These are phyloP conservation scores for Crocuta crocuta DNA, from an alignment of 2,113 vertebrate species.

Conservation along the genomic window DNA sequence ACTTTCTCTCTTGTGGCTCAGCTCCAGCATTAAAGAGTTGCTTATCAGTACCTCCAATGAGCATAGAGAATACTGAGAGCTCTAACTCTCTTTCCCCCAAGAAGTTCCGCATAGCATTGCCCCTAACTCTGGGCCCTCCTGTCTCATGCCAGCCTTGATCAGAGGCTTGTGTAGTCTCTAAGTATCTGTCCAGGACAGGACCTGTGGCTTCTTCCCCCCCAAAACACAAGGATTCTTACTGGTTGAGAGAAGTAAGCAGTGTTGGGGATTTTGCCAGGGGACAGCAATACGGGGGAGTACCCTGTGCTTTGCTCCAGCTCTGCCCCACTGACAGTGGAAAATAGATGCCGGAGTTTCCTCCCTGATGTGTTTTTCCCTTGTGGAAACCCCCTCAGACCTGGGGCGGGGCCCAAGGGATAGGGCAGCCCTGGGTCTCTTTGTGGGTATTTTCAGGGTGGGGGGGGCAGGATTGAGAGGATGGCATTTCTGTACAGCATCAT, in stretches of 20 bases:
- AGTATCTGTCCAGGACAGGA: background rate
- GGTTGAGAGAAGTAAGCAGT: slow-evolving; percentile 8
- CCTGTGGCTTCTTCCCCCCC: background rate
- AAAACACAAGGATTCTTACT: slow-evolving; percentile 6
- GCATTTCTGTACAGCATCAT: slow-evolving; percentile 12
- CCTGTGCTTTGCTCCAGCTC: slow-evolving; percentile 11
- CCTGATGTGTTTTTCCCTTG: slow-evolving; percentile 68
- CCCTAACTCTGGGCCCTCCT: background rate
- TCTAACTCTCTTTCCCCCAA: background rate
- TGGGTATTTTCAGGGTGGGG: slow-evolving; percentile 66
- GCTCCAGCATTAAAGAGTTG: slow-evolving; percentile 15
- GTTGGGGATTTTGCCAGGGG: slow-evolving; percentile 27
- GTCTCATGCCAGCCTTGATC: background rate
- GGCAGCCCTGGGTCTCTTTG: slow-evolving; percentile 50
- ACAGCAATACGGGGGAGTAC: background rate
- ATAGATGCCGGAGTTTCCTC: slow-evolving; percentile 74
- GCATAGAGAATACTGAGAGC: background rate
- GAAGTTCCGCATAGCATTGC: background rate
- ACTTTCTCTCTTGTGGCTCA: background rate
- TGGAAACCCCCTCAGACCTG: slow-evolving; percentile 77
- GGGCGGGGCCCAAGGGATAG: slow-evolving; percentile 21
- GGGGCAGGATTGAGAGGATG: slow-evolving; percentile 51
- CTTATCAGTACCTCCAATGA: background rate
- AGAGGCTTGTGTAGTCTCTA: background rate
- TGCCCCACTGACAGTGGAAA: slow-evolving; percentile 66